Evolutionary conservation across 2,888 invertebrate genomes (phyloP).

Genomic region (Sycophila texana): DNA sequence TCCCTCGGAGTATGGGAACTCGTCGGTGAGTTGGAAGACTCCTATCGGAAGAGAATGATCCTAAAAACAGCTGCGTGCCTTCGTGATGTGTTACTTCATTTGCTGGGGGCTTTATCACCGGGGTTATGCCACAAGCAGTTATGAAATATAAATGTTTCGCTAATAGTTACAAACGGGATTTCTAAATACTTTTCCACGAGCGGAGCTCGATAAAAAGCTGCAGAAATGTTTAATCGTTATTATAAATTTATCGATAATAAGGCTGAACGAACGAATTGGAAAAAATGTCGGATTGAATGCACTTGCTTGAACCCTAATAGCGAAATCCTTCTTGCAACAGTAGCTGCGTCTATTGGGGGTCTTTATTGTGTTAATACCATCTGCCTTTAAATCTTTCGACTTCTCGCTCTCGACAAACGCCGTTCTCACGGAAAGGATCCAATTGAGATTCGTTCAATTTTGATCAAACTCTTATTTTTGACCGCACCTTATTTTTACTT

Average conservation of each 20-base stretch:
- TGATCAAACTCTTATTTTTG: neutral
- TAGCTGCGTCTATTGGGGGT: too few relatives aligned
- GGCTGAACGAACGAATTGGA: too few relatives aligned
- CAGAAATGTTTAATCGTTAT: too few relatives aligned
- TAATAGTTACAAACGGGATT: too few relatives aligned
- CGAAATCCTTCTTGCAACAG: too few relatives aligned
- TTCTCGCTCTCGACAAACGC: neutral
- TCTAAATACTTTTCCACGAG: too few relatives aligned
- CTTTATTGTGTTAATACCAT: too few relatives aligned
- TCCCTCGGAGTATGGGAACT: neutral
- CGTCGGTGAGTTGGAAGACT: conserved; percentile 11
- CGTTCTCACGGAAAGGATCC: conserved; percentile 6
- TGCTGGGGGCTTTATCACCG: conserved; percentile 13
- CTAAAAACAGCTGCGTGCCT: conserved; percentile 35
- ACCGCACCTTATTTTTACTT: neutral
- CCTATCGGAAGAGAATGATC: neutral
- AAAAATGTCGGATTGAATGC: too few relatives aligned
- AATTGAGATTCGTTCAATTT: conserved; percentile 28
- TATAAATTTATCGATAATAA: too few relatives aligned
- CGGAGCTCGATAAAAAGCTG: too few relatives aligned
- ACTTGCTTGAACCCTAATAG: too few relatives aligned
- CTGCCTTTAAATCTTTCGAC: neutral
- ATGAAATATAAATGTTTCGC: too few relatives aligned
- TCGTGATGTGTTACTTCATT: conserved; percentile 36
- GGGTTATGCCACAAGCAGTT: neutral